Base-by-base conservation (phyloP, 2,888 invertebrate species). In the Leptarthrus brevirostris region DNA sequence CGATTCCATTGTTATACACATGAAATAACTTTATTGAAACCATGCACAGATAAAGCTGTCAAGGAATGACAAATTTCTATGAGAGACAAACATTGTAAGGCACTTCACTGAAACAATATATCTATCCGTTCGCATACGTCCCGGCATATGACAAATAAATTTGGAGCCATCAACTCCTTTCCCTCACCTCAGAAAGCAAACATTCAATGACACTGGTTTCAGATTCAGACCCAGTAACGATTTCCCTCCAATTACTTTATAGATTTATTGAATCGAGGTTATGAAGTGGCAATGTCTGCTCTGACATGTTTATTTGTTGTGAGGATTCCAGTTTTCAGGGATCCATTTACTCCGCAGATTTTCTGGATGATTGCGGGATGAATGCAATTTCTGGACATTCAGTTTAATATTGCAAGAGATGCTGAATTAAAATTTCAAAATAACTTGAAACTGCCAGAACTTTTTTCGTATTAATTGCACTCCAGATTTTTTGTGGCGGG, bases 181-280 rank as follows among this genome's bases (percentile, higher is more conserved):
- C 1, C 0, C 8, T 30, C 30, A 30, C 4, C 30, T 30, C 5
- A 30, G 30, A 30, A 30, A 30, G 12, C 18, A 40, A 61, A 61
- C 40, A 34, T 22, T 36, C 18, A 30, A 61, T 18, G 36, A 20
- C 18, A 61, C 40, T 36, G 61, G 36, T 18, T 61, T 61, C 36
- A 22, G 16, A 61, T 61, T 22, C 61, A 61, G n/a, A 44, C 18
- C 61, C 36, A 36, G 40, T 18, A 61, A 34, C 30, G 36, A 61
- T 14, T 61, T 61, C 36, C 40, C 40, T 36, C 40, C 61, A 61
- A 61, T 61, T 61, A 61, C 36, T 61, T 61, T 61, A 61, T 61
- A 40, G 61, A 61, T 61, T 61, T 61, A 61, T 61, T 61, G 61
- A 61, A 40, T 61, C 20, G 40, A 3, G 1, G 12, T 36, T 40